Percentiles rank a stretch among this genome's conserved stretches.
Evolutionary conservation across 2,888 invertebrate genomes (phyloP).

Genomic region (Notocelia uddmanniana): DNA sequence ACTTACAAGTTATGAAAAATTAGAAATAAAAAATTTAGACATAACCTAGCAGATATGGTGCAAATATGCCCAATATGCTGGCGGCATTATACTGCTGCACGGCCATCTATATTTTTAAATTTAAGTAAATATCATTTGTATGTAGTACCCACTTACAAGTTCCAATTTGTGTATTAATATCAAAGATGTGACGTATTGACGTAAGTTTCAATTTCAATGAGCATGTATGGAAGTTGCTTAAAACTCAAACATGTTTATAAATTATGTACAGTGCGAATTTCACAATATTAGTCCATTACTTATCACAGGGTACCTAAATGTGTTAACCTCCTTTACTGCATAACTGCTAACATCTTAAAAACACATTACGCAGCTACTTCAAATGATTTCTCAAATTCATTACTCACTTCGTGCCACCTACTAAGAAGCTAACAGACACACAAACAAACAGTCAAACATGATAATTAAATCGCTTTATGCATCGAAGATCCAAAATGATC

Average conservation of each 20-base stretch:
- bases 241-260: constrained; percentile 9
- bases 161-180: too few species aligned
- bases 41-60: too few species aligned
- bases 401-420: constrained; percentile 35
- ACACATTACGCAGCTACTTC: constrained; percentile 36
- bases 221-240: neutral
- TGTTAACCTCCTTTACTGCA: constrained; percentile 31
- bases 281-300: constrained; percentile 36
- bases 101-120: too few species aligned
- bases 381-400: constrained; percentile 38
- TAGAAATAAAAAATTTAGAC: too few species aligned
- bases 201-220: too few species aligned
- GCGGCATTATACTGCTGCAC: too few species aligned
- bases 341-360: constrained; percentile 20
- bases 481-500: constrained; percentile 5
- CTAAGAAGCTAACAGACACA: constrained; percentile 28
- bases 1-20: too few species aligned
- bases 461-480: constrained; percentile 32
- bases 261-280: constrained; percentile 19
- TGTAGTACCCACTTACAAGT: too few species aligned
- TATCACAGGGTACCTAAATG: constrained; percentile 13
- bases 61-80: too few species aligned
- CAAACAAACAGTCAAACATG: constrained; percentile 37
- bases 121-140: too few species aligned
- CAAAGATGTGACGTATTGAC: too few species aligned